phyloP scores from a whole-genome alignment of 2,888 invertebrate genomes.

The Athrips mouffetella region DNA sequence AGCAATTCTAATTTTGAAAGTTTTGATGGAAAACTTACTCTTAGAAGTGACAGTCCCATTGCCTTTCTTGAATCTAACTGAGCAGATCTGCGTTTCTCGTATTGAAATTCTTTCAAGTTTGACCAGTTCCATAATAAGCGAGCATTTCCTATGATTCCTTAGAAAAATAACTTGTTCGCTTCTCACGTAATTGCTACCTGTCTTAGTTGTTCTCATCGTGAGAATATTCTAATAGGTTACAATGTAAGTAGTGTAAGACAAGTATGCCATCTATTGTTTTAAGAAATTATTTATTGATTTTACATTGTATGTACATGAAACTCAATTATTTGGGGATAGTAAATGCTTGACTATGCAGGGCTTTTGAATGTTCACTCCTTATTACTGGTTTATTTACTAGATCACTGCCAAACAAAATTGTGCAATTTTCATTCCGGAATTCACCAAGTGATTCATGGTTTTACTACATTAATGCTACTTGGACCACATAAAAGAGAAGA shows the following conservation, averaged over 20 bases:
- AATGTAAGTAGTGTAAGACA: neutral
- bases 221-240: slow-evolving; percentile 14
- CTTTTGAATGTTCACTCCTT: too few species aligned
- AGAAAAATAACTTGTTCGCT: slow-evolving; percentile 11
- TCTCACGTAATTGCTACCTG: slow-evolving; percentile 16
- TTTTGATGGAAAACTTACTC: slow-evolving; percentile 42
- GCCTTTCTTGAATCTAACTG: slow-evolving; percentile 24
- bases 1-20: too few species aligned
- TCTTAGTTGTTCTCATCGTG: slow-evolving; percentile 16
- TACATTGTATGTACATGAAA: too few species aligned
- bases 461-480: too few species aligned
- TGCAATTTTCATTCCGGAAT: too few species aligned
- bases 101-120: slow-evolving; percentile 37
- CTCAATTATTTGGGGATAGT: too few species aligned
- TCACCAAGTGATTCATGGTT: too few species aligned
- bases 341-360: too few species aligned
- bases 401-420: too few species aligned
- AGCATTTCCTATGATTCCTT: slow-evolving; percentile 16
- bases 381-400: too few species aligned
- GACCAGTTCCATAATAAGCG: slow-evolving; percentile 37
- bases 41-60: slow-evolving; percentile 55
- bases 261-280: neutral
- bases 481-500: too few species aligned
- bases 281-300: too few species aligned
- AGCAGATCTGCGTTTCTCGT: slow-evolving; percentile 27